phyloP scores from a whole-genome alignment of 2,113 vertebrate genomes.

The Rynchops niger region DNA sequence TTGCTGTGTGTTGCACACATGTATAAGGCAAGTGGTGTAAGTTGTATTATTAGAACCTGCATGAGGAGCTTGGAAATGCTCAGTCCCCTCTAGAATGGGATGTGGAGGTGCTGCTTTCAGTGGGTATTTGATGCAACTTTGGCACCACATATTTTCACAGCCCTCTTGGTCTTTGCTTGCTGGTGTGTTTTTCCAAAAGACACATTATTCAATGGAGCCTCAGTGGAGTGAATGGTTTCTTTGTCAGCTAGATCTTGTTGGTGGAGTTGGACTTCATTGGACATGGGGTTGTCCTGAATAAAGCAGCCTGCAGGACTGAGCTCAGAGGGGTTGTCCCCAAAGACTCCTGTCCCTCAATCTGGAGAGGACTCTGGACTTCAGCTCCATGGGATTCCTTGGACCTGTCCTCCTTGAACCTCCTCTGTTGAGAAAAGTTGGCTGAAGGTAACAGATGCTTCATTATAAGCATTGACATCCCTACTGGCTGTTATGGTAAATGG shows the following conservation, averaged over 20 bases:
- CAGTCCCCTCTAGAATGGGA: too few species aligned
- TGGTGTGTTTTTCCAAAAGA: neutral
- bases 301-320: neutral
- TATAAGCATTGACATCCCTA: neutral
- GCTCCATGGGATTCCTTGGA: neutral
- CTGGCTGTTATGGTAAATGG: accelerated
- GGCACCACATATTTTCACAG: neutral
- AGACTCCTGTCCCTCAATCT: neutral
- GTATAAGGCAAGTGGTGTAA: neutral
- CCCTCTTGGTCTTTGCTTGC: neutral
- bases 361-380: neutral
- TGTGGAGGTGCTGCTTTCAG: neutral
- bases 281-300: neutral
- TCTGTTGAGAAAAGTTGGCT: neutral
- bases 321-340: neutral
- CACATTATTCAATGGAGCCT: neutral
- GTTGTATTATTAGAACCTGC: neutral
- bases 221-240: neutral
- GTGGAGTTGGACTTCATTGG: neutral
- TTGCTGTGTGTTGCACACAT: neutral
- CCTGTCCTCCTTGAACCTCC: neutral
- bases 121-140: neutral
- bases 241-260: neutral
- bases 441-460: neutral
- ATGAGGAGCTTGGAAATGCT: neutral